Conservation (phyloP, 35 echinoderm and acorn worm species). For the Nesometra sesokonis region DNA sequence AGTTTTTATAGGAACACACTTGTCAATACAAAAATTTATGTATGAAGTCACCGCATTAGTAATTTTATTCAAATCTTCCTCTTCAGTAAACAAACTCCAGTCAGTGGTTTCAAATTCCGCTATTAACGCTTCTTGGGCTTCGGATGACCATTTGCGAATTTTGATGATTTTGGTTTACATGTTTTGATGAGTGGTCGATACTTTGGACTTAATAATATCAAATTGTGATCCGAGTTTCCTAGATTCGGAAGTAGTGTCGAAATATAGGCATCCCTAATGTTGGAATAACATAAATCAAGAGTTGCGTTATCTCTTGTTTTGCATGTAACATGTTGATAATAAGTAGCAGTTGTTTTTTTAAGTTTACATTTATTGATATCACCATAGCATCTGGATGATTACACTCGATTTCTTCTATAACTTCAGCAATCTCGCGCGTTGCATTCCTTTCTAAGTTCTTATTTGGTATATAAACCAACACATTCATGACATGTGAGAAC, state of each 20-base stretch:
- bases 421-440: no score
- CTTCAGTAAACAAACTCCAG: neutral
- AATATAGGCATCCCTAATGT: constrained; percentile 5
- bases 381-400: neutral
- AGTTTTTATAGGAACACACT: neutral
- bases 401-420: no score
- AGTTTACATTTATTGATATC: neutral
- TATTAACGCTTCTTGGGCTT: neutral
- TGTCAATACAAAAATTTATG: constrained; percentile 1
- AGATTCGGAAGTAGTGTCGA: neutral
- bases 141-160: constrained; percentile 4
- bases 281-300: constrained; percentile 9
- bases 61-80: neutral
- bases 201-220: constrained; percentile 1
- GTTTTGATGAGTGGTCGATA: neutral
- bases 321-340: neutral
- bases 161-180: neutral
- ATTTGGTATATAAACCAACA: no score
- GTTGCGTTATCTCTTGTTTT: neutral
- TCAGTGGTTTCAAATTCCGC: neutral
- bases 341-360: neutral
- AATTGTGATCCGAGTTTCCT: constrained; percentile 19
- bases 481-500: no score
- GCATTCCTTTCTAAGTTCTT: no score
- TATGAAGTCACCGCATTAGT: neutral